Evolutionary conservation across 2,113 vertebrate genomes (phyloP).

Genomic region (Maccullochella peelii): DNA sequence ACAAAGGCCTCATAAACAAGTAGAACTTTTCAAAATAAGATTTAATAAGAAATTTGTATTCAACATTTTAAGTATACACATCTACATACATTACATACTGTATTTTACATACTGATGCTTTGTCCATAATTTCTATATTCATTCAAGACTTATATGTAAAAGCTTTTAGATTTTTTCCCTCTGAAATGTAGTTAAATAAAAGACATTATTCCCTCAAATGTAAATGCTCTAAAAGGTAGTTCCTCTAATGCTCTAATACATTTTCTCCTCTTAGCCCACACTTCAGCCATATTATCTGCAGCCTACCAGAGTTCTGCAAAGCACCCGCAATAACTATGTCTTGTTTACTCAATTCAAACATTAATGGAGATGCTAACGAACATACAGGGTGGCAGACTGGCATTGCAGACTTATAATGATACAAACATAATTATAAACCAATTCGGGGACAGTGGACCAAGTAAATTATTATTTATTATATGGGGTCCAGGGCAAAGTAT

Average conservation of each 20-base stretch:
- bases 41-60: background rate
- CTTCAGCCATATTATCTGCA: background rate
- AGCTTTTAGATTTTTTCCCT: background rate
- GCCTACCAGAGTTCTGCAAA: background rate
- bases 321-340: background rate
- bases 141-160: background rate
- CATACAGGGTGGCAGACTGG: background rate
- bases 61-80: background rate
- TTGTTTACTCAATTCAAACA: background rate
- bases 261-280: background rate
- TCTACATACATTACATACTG: background rate
- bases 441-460: background rate
- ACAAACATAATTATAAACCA: conserved; percentile 2
- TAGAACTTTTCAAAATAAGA: too few species aligned
- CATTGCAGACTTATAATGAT: background rate
- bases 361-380: background rate
- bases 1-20: background rate
- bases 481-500: background rate
- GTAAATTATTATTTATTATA: background rate
- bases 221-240: background rate
- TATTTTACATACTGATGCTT: too few species aligned
- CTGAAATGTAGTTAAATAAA: background rate
- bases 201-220: background rate
- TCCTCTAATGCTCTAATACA: background rate
- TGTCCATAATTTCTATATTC: background rate